A percentile compares a stretch with the other conserved stretches of the same genome.
Conservation (phyloP, 2,113 vertebrate species). For the Hyperoodon ampullatus region DNA sequence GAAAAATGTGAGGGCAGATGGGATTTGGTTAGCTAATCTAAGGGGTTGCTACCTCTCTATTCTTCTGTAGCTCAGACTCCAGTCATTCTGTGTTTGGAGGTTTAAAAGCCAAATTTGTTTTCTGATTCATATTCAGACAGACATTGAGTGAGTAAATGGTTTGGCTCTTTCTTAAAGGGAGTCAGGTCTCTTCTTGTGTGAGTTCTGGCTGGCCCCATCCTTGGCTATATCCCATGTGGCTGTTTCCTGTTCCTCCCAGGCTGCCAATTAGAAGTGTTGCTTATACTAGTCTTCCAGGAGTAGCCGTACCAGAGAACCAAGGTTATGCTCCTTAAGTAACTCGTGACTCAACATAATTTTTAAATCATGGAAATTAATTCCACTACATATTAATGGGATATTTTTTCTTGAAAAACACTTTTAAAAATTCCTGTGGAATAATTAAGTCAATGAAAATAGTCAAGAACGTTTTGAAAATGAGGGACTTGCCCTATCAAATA, state of each 20-base stretch:
- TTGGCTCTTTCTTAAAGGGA: neutral
- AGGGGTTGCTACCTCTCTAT: neutral
- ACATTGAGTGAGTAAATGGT: neutral
- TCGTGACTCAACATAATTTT: neutral
- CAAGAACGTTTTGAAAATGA: slow-evolving; percentile 3
- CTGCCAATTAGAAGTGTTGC: neutral
- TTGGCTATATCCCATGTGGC: neutral
- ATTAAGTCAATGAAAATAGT: neutral
- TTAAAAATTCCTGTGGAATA: neutral
- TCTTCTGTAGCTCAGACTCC: neutral
- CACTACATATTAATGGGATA: neutral
- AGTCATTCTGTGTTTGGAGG: neutral
- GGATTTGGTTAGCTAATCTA: neutral
- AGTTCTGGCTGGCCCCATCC: neutral
- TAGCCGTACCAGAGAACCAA: neutral
- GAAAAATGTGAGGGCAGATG: neutral
- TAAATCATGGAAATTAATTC: neutral
- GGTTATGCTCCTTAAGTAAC: neutral
- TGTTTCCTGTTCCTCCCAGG: neutral
- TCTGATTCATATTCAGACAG: neutral
- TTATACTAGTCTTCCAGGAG: neutral
- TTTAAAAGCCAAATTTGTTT: neutral
- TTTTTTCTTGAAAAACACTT: neutral
- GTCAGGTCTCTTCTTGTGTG: neutral
- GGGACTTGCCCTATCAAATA: too few relatives aligned